Percentiles rank a stretch among this genome's conserved stretches.
phyloP scores from a whole-genome alignment of 1,140 invertebrate genomes.

The Drosophila chauvacae region DNA sequence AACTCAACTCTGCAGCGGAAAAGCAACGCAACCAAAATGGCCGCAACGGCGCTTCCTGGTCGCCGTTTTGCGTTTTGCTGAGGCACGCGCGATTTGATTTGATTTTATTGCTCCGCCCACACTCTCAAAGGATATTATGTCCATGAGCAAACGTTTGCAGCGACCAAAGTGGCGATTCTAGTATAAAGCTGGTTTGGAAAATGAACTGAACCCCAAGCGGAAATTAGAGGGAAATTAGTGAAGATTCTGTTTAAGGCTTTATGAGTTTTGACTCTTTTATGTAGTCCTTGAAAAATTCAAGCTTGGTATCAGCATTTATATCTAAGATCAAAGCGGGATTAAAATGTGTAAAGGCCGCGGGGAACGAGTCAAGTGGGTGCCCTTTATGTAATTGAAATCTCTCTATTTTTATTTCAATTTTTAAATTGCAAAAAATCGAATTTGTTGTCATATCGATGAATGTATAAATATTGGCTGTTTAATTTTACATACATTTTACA shows the following conservation, averaged over 20 bases:
- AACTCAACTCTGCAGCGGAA: slow-evolving; percentile 48
- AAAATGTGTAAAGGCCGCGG: too few species aligned
- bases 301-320: neutral
- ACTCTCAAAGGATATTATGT: slow-evolving; percentile 24
- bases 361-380: too few species aligned
- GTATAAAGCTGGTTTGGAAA: neutral
- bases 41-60: slow-evolving; percentile 48
- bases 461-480: too few species aligned
- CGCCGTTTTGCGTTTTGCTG: slow-evolving; percentile 53
- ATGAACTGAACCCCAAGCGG: slow-evolving; percentile 4
- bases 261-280: neutral
- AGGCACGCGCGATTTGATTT: slow-evolving; percentile 54
- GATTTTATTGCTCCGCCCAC: slow-evolving; percentile 45
- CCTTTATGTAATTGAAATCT: too few species aligned
- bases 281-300: neutral
- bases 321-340: too few species aligned
- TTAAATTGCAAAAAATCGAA: too few species aligned
- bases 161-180: slow-evolving; percentile 1
- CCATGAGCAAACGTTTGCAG: slow-evolving; percentile 20
- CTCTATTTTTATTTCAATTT: too few species aligned
- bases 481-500: too few species aligned
- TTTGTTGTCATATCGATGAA: too few species aligned
- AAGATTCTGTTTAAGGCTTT: too few species aligned
- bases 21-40: slow-evolving; percentile 55
- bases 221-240: neutral